Evolutionary conservation across 2,888 invertebrate genomes (phyloP).

Genomic region (Acronicta leporina): DNA sequence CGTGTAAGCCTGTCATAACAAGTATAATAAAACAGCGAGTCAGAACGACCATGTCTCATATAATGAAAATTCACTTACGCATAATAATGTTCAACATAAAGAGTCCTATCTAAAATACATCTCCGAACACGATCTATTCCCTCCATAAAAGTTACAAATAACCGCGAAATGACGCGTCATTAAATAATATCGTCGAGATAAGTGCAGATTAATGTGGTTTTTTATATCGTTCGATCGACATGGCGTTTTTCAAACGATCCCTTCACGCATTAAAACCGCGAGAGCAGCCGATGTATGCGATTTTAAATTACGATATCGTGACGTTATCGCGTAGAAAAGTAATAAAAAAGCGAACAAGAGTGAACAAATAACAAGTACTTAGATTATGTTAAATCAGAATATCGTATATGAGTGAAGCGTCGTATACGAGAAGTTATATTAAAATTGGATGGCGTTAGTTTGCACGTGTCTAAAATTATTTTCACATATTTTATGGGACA

Average conservation of each 20-base stretch:
- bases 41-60: constrained; percentile 42
- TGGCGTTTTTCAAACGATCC: constrained; percentile 75
- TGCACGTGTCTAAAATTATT: constrained; percentile 52
- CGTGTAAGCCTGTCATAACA: constrained; percentile 24
- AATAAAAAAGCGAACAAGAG: constrained; percentile 36
- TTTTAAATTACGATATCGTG: constrained; percentile 77
- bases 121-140: constrained; percentile 72
- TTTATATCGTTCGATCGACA: constrained; percentile 82
- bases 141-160: constrained; percentile 86
- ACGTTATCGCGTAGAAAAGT: constrained; percentile 55
- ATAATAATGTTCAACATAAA: constrained; percentile 67
- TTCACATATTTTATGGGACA: constrained; percentile 69
- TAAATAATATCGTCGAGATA: constrained; percentile 87
- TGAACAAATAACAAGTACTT: constrained; percentile 20
- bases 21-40: constrained; percentile 26
- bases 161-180: constrained; percentile 86
- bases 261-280: constrained; percentile 76
- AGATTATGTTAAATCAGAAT: constrained; percentile 15
- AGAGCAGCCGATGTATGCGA: constrained; percentile 75
- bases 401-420: neutral
- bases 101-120: constrained; percentile 79
- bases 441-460: constrained; percentile 38
- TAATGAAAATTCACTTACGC: constrained; percentile 71
- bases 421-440: constrained; percentile 19
- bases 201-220: constrained; percentile 87